phyloP scores from a whole-genome alignment of 2,797 vertebrate species.

The Otolemur crassicaudatus region DNA sequence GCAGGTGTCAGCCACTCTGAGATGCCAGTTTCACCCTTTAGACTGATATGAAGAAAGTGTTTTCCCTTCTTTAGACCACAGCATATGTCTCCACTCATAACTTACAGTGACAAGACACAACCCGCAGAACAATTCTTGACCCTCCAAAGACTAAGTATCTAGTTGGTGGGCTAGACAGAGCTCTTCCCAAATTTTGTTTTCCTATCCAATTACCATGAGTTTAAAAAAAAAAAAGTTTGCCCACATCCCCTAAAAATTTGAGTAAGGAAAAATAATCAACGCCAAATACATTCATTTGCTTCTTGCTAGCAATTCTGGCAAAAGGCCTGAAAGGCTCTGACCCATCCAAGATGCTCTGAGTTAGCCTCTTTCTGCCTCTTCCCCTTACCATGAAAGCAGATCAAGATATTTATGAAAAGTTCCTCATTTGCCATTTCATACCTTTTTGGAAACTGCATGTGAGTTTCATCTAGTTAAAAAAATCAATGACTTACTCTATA shows the following conservation, averaged over 20 bases:
- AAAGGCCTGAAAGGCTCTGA: neutral
- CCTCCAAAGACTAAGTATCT: neutral
- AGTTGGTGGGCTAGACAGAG: fast-evolving
- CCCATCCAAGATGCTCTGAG: neutral
- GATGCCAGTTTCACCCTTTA: neutral
- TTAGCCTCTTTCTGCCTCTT: neutral
- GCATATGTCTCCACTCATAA: neutral
- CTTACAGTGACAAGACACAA: neutral
- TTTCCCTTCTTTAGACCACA: neutral
- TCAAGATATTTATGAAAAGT: neutral
- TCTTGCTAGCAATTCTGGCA: neutral
- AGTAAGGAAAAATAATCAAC: neutral
- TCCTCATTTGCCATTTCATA: neutral
- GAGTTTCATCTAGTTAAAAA: neutral
- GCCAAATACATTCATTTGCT: neutral
- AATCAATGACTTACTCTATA: neutral
- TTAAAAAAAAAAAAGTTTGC: neutral
- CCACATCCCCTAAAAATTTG: neutral
- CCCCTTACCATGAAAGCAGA: neutral
- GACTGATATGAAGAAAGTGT: neutral
- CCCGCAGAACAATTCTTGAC: neutral
- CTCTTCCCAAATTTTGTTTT: neutral
- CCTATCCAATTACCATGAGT: neutral
- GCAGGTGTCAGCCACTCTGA: neutral
- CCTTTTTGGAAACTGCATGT: slow-evolving; percentile 1